A percentile compares a stretch with the other conserved stretches of the same genome.
These are phyloP conservation scores for Ridgeia piscesae DNA, from an alignment of 1,140 invertebrate genomes.

Conservation along the genomic window DNA sequence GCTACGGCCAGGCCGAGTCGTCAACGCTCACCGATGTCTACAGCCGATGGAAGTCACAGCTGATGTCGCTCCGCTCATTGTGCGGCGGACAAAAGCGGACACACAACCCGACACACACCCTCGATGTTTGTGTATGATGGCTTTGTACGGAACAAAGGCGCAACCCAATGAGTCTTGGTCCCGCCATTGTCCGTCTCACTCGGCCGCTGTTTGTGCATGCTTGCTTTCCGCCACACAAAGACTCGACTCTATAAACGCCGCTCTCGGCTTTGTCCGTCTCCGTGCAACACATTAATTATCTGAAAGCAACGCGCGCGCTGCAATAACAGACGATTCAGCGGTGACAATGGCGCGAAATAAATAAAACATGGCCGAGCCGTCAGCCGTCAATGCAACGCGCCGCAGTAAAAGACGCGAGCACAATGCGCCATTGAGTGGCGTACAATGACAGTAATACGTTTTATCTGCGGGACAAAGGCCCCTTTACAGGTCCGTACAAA, in stretches of 20 bases:
- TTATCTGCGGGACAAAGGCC: neutral
- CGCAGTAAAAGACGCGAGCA: neutral
- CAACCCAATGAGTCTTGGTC: neutral
- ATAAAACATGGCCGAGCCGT: neutral
- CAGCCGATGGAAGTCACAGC: neutral
- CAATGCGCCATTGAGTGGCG: neutral
- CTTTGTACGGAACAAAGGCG: neutral
- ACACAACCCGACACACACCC: neutral
- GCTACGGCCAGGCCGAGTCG: neutral
- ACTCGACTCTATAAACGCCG: neutral
- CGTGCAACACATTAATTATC: neutral
- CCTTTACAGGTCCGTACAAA: neutral
- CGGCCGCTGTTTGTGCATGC: neutral
- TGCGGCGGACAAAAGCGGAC: neutral
- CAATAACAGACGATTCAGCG: neutral
- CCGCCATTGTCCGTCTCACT: neutral
- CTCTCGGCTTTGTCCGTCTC: neutral
- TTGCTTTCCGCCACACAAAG: neutral
- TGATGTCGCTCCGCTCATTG: neutral
- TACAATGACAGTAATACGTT: constrained; percentile 1
- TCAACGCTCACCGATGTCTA: neutral
- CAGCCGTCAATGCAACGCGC: neutral
- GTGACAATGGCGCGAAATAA: neutral
- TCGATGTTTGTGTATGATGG: neutral
- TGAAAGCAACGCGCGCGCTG: neutral